phyloP scores from a whole-genome alignment of 2,113 vertebrate species.

The Craseonycteris thonglongyai region DNA sequence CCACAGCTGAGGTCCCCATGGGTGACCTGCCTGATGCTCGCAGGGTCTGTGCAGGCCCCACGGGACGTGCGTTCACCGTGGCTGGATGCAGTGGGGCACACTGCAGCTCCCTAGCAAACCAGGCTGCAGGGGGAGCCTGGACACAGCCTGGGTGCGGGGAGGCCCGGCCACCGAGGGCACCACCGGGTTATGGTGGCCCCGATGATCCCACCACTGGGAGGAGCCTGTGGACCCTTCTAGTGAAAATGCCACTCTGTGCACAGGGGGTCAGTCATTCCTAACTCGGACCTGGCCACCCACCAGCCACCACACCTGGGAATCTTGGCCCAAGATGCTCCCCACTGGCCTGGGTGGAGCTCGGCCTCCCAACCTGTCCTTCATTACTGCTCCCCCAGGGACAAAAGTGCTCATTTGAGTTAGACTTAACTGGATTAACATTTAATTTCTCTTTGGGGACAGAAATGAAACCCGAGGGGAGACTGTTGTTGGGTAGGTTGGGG shows the following conservation, averaged over 20 bases:
- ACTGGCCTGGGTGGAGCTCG: neutral
- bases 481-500: accelerated
- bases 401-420: neutral
- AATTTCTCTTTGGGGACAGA: neutral
- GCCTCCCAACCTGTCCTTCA: neutral
- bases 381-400: neutral
- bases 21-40: neutral
- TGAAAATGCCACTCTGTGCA: no score
- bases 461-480: neutral
- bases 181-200: neutral
- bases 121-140: neutral
- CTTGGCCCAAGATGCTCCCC: accelerated
- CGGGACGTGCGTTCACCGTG: neutral
- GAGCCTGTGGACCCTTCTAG: neutral
- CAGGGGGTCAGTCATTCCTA: neutral
- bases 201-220: neutral
- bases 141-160: accelerated
- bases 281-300: neutral
- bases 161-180: neutral
- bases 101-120: neutral
- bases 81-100: neutral
- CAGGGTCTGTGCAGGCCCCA: neutral
- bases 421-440: neutral
- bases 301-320: accelerated
- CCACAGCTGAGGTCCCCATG: neutral